Evolutionary conservation across 92 coral and sea anemone genomes (phyloP), one percentile per base, ranked within the genome.

Genomic region (Muricea muricata): DNA sequence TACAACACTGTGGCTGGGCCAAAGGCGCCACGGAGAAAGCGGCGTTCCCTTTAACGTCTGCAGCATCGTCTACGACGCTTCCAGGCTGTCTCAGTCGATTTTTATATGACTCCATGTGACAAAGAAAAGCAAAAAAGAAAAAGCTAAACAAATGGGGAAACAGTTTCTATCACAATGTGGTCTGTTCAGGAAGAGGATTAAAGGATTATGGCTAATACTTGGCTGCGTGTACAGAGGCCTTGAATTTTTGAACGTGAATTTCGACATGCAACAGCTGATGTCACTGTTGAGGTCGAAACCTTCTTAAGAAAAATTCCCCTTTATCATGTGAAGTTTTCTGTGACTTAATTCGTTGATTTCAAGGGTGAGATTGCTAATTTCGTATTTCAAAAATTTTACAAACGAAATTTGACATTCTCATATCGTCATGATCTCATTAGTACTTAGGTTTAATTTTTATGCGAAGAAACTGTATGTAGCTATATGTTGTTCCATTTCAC

Each of bases 111-210:
- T 52, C 60, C 18, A 52, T 52, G 20, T 17, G 3, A 9, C 60
- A 52, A 52, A 18, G 60, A 52, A 52, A 52, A 52, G 50, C 50
- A 5, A 5, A 45, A 45, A 45, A 9, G 12, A 52, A 52, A 52
- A 20, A 25, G 24, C 26, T 17, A 52, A 52, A 23, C 18, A 52
- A 52, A 17, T 52, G 60, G 20, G 60, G 20, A 52, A 23, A 52
- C n/a, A n/a, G n/a, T 7, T 45, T 18, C 60, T 17, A 18, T 52
- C 24, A 52, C 60, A 52, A 52, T 47, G 39, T 3, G 65, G 80
- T 75, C 80, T 75, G 21, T 31, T 28, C 80, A 75, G 80, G 80
- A 75, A 75, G 31, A 2, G 65, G 80, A 75, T 75, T 75, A 75
- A 18, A 12, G 31, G 80, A 46, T 75, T 75, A 48, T 18, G 60